Evolutionary conservation across 1,140 invertebrate genomes (phyloP).

Genomic region (Trichonephila clavipes): DNA sequence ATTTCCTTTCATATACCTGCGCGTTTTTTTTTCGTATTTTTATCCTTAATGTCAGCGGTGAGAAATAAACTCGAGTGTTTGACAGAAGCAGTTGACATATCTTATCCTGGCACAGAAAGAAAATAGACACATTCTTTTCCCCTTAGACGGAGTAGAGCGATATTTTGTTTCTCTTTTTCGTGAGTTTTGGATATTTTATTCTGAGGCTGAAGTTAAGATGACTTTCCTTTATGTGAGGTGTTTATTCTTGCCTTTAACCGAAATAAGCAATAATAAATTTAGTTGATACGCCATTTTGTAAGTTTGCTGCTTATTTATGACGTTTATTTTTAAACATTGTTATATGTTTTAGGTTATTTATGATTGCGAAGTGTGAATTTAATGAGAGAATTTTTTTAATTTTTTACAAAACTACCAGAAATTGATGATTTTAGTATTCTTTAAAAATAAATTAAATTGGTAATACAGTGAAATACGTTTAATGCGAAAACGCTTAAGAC

Average conservation of each 20-base stretch:
- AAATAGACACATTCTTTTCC: neutral
- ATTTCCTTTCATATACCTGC: neutral
- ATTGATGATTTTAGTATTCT: too few species aligned
- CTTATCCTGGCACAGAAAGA: neutral
- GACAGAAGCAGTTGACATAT: conserved; percentile 36
- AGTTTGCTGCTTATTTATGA: neutral
- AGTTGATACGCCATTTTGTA: neutral
- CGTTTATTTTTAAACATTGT: neutral
- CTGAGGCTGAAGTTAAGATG: neutral
- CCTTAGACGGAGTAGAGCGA: neutral
- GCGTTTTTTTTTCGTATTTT: neutral
- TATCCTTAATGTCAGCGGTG: neutral
- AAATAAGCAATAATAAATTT: neutral
- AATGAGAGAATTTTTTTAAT: too few species aligned
- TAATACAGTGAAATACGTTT: too few species aligned
- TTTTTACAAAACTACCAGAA: too few species aligned
- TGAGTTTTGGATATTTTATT: neutral
- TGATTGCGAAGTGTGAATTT: too few species aligned
- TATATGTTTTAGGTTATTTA: too few species aligned
- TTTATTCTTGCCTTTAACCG: neutral
- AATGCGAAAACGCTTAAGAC: too few species aligned
- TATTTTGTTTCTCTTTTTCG: neutral
- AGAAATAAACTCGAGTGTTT: conserved; percentile 50
- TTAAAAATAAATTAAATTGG: too few species aligned
- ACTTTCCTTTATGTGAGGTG: neutral